Evolutionary conservation across 37 sponge, comb jelly and placozoan genomes (phyloP), one percentile per base, ranked within the genome.

Genomic region (Crambe crambe): DNA sequence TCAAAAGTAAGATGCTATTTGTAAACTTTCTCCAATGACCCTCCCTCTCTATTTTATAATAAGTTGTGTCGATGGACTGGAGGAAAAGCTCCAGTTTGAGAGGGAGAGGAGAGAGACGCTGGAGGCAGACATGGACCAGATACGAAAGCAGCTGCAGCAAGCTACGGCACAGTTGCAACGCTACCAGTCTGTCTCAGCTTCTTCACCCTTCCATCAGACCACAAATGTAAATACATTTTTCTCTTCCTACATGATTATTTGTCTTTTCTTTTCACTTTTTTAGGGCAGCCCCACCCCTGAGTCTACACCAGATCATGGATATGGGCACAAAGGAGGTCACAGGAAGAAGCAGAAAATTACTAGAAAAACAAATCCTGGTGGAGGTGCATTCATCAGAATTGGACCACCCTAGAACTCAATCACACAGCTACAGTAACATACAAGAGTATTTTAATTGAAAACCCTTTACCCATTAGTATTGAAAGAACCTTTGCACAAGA

Each of bases 111-210:
- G 89, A 54, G 89, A 88, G 58, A 62, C 36, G 34, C 59, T 87
- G 18, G 93, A 92, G 56, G 68, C 37, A 42, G 85, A 87, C n/a
- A 61, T 77, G 34, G 93, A 92, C 70, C 57, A 56, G 68, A 27
- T 78, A 54, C 80, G 89, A 34, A 51, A 66, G 30, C 44, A 87
- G 29, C 67, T 91, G 26, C 83, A 86, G 36, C 44, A 63, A 1
- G 63, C 44, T 41, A 62, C 65, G 1, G 8, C 2, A 21, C 44
- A 38, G 26, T 18, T 56, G 12, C 43, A 76, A 2, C 63, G 38
- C 42, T 23, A 38, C 64, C 47, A 77, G 65, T 3, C 4, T 1
- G 2, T 42, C 36, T 21, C 35, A 21, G 29, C 68, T 37, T 37
- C 68, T 20, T 62, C 64, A 67, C 37, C 2, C 23, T n/a, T 20